Percentiles rank a stretch among this genome's conserved stretches.
phyloP scores from a whole-genome alignment of 1,140 invertebrate genomes.

The Drosophila fuyamai region DNA sequence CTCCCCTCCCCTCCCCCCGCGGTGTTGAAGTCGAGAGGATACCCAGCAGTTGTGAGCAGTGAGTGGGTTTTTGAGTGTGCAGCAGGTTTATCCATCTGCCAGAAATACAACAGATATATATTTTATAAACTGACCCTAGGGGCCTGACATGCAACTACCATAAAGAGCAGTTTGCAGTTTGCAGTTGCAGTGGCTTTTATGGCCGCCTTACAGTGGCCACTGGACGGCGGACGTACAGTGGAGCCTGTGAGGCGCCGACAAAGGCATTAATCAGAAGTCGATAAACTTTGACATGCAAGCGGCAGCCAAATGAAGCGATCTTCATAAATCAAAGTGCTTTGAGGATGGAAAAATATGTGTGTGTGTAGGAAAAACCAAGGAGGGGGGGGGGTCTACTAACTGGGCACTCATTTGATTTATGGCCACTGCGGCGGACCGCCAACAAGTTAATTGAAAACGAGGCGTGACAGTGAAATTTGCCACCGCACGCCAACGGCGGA shows the following conservation, averaged over 20 bases:
- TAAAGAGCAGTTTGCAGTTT: conserved; percentile 64
- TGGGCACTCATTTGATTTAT: conserved; percentile 73
- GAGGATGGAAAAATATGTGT: background rate
- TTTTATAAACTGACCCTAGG: conserved; percentile 62
- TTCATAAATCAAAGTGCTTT: conserved; percentile 70
- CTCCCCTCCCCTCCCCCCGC: no score
- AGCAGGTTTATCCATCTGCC: conserved; percentile 29
- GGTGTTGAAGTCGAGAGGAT: background rate
- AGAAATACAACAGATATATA: conserved; percentile 19
- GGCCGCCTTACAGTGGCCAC: conserved; percentile 26
- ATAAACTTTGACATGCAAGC: conserved; percentile 76
- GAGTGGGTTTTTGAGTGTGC: conserved; percentile 16
- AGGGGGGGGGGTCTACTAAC: background rate
- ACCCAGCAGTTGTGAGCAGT: conserved; percentile 11
- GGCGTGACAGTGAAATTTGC: conserved; percentile 81
- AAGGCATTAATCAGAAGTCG: conserved; percentile 67
- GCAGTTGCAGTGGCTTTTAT: conserved; percentile 35
- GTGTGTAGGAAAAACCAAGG: background rate
- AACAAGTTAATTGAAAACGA: conserved; percentile 82
- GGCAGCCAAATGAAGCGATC: conserved; percentile 68
- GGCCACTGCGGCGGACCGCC: conserved; percentile 59
- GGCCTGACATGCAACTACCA: conserved; percentile 62
- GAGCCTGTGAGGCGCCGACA: conserved; percentile 39
- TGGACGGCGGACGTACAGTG: conserved; percentile 12
- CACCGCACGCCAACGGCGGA: conserved; percentile 55